Evolutionary conservation across 2,113 vertebrate species (phyloP), one percentile per base, ranked within the genome.

Genomic region (Pantherophis guttatus): DNA sequence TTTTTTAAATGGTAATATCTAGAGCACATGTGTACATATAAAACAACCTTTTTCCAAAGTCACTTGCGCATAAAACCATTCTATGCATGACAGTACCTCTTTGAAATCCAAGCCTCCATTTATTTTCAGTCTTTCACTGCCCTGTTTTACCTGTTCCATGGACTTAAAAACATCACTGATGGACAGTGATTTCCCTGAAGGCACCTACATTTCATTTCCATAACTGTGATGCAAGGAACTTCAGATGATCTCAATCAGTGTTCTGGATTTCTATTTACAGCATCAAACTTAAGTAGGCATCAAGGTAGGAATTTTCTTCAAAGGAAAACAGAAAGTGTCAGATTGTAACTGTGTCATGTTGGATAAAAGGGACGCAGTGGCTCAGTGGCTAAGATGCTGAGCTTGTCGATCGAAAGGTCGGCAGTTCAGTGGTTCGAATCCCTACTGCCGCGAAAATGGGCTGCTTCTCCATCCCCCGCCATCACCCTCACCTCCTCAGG

Each of bases 181-280:
- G 48, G 94, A 95, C 93, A 48, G 13, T 87, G 86, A 94, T 92
- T 93, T 91, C 65, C 94, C 62, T 50, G 95, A 39, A 86, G 48
- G 11, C 24, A 50, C 59, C n/a, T 48, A 75, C n/a, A 0, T 3
- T 86, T 94, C 91, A 88, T 93, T 52, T 94, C 87, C 70, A 55
- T 23, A 93, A 26, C 70, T 70, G 6, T 8, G 75, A 95, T 19
- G 85, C 58, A 86, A 85, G 53, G 17, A 88, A 55, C 23, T 59
- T 81, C 92, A 94, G 92, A 86, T 53, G 48, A 91, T 59, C 48
- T 81, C 90, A 92, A 93, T 93, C 23, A 48, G n/a, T 54, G 57
- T 89, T 17, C 13, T 1, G 87, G 93, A 86, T 44, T 90, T 24
- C 39, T n/a, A 86, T 92, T 94, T 92, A 65, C 48, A 92, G 88